Base-by-base conservation (phyloP, 2,888 invertebrate species). In the Mantis religiosa region DNA sequence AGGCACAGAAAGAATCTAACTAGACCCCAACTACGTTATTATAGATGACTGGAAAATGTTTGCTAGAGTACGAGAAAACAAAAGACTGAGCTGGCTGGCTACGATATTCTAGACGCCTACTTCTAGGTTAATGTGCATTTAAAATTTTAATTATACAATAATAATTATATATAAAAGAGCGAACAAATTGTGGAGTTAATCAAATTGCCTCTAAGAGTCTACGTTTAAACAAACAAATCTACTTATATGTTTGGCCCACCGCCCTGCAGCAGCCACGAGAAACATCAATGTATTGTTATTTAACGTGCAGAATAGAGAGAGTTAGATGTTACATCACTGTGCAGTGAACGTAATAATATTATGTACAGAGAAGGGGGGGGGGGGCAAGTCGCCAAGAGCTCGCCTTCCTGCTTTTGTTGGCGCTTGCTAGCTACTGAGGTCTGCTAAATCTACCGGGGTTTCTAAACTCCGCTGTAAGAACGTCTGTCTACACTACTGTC, bases 51-150 rank as follows among this genome's bases (percentile, higher is more conserved):
- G 54, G 54, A 71, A 71, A 71, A 71, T 71, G 54, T 71, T 71
- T 71, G 54, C 54, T 71, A 71, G 54, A 71, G 54, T 71, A 71
- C 54, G 54, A 71, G 54, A 71, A 71, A 71, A 71, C 54, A 71
- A 71, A 71, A 20, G 34, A 87, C 30, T 87, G 82, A 28, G 34
- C n/a, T 82, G 30, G 34, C 54, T 87, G 41, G 20, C 87, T 87
- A 87, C 41, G 82, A 27, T 71, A 41, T 71, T 71, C 87, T 87
- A 87, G 30, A 87, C 87, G 87, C 87, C 87, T 87, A 87, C 87
- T 28, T 82, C 82, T 82, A 20, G 82, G 82, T 87, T 82, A 86
- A 86, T 82, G 87, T 82, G 82, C 87, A 87, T 47, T 86, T 82
- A 82, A 87, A 85, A 54, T 71, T 71, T 71, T 71, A 71, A 71